Base-by-base conservation (phyloP, 1,140 invertebrate species). In the Babylonia areolata region DNA sequence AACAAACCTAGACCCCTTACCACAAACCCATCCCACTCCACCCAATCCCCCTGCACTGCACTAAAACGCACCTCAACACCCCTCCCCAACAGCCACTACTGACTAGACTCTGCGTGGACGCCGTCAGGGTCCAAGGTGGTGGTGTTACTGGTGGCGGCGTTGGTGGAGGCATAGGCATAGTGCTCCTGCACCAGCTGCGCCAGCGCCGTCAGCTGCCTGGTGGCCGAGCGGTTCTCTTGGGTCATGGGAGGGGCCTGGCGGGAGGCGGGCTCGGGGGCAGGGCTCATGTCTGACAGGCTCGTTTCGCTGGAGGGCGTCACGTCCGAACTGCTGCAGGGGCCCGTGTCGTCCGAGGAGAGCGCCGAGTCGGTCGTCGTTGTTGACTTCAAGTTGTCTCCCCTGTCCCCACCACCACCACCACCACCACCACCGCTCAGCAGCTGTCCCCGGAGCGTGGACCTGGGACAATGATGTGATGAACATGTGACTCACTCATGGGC, bases 131-230 rank as follows among this genome's bases (percentile, higher is more conserved):
- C 58, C 5, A 39, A n/a, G 15, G 39, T n/a, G 20, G 83, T 82
- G n/a, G n/a, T n/a, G n/a, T n/a, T n/a, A n/a, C n/a, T n/a, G n/a
- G n/a, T n/a, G n/a, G n/a, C n/a, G n/a, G n/a, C n/a, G n/a, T n/a
- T n/a, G n/a, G n/a, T n/a, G n/a, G n/a, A n/a, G n/a, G n/a, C n/a
- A 58, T 88, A 92, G 20, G 88, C 89, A 79, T 92, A 93, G 77
- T 92, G 92, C 78, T 92, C 90, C 69, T 92, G 91, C 5, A 93
- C 93, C 83, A 93, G 91, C 86, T 93, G 92, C 31, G 93, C 93
- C 37, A 93, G 87, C 58, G 91, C 89, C 42, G 92, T 92, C n/a
- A 93, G 89, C 87, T 92, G 91, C 31, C 90, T 87, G 23, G 90
- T 86, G 51, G 93, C 88, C 28, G 91, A 89, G 28, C 81, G 35